A percentile compares a stretch with the other conserved stretches of the same genome.
Evolutionary conservation across 2,797 vertebrate species (phyloP).

Genomic region (Borostomias antarcticus): DNA sequence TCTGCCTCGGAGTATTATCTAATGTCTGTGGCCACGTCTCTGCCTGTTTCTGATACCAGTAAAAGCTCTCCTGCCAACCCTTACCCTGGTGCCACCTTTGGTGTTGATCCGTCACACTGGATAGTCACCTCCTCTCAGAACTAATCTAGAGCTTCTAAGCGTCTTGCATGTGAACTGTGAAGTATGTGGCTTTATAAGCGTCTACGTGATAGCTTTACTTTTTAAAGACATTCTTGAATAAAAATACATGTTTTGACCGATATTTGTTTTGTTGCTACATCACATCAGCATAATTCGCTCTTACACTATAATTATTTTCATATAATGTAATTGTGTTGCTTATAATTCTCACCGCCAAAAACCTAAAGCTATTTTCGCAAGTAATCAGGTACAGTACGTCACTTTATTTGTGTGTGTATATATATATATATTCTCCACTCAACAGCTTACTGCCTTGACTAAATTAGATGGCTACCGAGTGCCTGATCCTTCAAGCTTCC

Average conservation of each 20-base stretch:
- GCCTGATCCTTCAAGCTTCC: not conserved
- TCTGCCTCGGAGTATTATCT: constrained; percentile 37
- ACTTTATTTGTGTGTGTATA: no score
- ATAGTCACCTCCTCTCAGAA: constrained; percentile 45
- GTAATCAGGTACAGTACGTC: not conserved
- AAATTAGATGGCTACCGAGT: not conserved
- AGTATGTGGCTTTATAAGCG: not conserved
- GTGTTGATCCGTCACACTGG: constrained; percentile 48
- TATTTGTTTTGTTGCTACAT: not conserved
- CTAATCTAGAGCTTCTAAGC: constrained; percentile 33
- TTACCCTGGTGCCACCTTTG: constrained; percentile 40
- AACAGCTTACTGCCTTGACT: no score
- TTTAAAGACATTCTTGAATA: constrained; percentile 14
- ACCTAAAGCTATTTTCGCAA: not conserved
- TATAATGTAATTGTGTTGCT: not conserved
- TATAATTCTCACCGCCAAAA: not conserved
- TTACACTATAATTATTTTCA: constrained; percentile 1
- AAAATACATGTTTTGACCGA: not conserved
- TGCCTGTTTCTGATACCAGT: constrained; percentile 56
- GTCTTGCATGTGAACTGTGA: not conserved
- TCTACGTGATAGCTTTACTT: constrained; percentile 13
- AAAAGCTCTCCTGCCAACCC: constrained; percentile 39
- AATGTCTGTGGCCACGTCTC: constrained; percentile 47
- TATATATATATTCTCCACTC: no score
- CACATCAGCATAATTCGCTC: constrained; percentile 3